Percentiles rank a stretch among this genome's conserved stretches.
Evolutionary conservation across 2,797 vertebrate genomes (phyloP).

Genomic region (Erpetoichthys calabaricus): DNA sequence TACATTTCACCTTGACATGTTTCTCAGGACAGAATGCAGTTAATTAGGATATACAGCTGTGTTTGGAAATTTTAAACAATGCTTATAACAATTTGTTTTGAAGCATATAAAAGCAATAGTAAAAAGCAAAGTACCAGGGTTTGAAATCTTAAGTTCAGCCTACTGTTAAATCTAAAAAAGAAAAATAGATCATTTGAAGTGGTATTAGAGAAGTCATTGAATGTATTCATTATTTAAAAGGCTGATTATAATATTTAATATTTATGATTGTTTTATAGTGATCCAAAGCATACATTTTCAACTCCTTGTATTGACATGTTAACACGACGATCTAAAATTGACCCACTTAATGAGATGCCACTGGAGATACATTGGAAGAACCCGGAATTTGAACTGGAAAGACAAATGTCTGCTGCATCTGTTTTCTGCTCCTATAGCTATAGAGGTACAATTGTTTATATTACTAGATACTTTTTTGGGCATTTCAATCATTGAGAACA

Average conservation of each 20-base stretch:
- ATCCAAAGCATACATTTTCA: slow-evolving; percentile 44
- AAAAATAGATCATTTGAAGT: no score
- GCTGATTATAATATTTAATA: background rate
- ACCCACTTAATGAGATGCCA: slow-evolving; percentile 34
- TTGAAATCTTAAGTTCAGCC: background rate
- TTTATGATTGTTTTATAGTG: slow-evolving; percentile 24
- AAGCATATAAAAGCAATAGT: no score
- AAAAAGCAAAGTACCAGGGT: no score
- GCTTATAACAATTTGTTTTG: no score
- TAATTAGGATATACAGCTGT: no score
- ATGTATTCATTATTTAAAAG: background rate
- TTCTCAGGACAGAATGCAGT: no score
- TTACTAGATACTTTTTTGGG: background rate
- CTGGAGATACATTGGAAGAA: slow-evolving; percentile 37
- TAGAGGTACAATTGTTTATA: slow-evolving; percentile 27
- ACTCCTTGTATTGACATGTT: slow-evolving; percentile 41
- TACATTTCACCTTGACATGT: no score
- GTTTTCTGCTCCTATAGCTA: slow-evolving; percentile 45
- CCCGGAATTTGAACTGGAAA: slow-evolving; percentile 36
- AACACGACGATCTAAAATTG: slow-evolving; percentile 35
- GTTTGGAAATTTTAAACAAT: no score
- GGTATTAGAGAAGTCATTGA: background rate
- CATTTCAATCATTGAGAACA: no score
- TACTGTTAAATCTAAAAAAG: background rate
- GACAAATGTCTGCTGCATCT: slow-evolving; percentile 29